Base-by-base conservation (phyloP, 1,140 invertebrate species). In the Scaptomyza montana region DNA sequence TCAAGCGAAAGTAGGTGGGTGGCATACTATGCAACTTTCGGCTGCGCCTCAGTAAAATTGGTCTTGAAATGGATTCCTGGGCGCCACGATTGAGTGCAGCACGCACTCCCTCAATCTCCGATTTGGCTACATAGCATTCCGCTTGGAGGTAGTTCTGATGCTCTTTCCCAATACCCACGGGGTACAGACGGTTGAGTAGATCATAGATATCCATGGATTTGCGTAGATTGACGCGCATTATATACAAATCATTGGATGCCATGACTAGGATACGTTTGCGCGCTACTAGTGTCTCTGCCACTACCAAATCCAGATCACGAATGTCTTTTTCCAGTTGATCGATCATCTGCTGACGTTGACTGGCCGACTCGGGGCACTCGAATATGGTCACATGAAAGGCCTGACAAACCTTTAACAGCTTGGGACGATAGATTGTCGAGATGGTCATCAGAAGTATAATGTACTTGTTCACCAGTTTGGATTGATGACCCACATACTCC, bases 131-230 rank as follows among this genome's bases (percentile, higher is more conserved):
- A 98, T 98, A 99, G 92, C 97, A 98, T 92, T 99, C 98, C 7
- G 96, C 98, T 73, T 99, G 98, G 41, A 99, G 93, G 93, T 98
- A 99, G 72, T 96, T 96, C 89, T 98, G 97, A 21, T 96, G 96
- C 7, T 97, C 95, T 80, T 96, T 95, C 92, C 96, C 95, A 76
- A 9, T 9, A 7, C 97, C 97, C 89, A 98, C 97, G 62, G 96
- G 92, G 90, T 97, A 97, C 92, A 98, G 97, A 28, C 97, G 92
- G 93, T 98, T 98, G 71, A 98, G 92, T 0, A 97, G 96, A 84
- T 97, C 96, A 92, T 98, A 98, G 74, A 98, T 97, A 3, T 96
- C 96, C 87, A 97, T 95, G 76, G 97, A 97, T 93, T 98, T 98
- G 57, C 96, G 94, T 5, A 98, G 96, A 93, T 98, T 98, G 10